Percentiles rank a stretch among this genome's conserved stretches.
phyloP scores from a whole-genome alignment of 2,888 invertebrate species.

The Eupithecia insigniata region DNA sequence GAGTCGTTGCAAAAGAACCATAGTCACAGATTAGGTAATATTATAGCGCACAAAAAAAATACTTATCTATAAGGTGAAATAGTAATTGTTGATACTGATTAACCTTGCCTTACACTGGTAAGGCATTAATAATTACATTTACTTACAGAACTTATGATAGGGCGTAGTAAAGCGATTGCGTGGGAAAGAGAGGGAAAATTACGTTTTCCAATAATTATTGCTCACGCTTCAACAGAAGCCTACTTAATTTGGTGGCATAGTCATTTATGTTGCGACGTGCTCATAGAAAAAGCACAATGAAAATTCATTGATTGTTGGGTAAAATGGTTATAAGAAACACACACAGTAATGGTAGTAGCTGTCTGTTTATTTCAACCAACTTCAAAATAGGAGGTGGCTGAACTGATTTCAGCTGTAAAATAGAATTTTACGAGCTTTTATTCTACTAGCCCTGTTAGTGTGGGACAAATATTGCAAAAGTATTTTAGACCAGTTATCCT shows the following conservation, averaged over 20 bases:
- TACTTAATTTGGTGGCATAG: constrained; percentile 14
- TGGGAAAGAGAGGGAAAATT: constrained; percentile 25
- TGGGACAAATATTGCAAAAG: too few species aligned
- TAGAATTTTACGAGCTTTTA: too few species aligned
- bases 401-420: too few species aligned
- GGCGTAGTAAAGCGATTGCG: constrained; percentile 12
- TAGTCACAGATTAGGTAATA: too few species aligned
- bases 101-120: too few species aligned
- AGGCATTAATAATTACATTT: constrained; percentile 25
- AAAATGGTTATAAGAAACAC: not conserved
- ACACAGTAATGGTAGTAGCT: too few species aligned
- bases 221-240: constrained; percentile 20
- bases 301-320: not conserved
- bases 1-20: not conserved
- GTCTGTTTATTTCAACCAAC: too few species aligned
- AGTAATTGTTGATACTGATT: too few species aligned
- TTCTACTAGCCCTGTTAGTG: too few species aligned
- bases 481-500: too few species aligned
- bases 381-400: too few species aligned
- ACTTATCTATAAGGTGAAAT: not conserved
- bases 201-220: constrained; percentile 28
- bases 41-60: not conserved
- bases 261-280: not conserved
- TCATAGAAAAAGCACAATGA: not conserved
- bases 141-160: constrained; percentile 11